Conservation (phyloP, 2,888 invertebrate species). For the Thyatira batis region DNA sequence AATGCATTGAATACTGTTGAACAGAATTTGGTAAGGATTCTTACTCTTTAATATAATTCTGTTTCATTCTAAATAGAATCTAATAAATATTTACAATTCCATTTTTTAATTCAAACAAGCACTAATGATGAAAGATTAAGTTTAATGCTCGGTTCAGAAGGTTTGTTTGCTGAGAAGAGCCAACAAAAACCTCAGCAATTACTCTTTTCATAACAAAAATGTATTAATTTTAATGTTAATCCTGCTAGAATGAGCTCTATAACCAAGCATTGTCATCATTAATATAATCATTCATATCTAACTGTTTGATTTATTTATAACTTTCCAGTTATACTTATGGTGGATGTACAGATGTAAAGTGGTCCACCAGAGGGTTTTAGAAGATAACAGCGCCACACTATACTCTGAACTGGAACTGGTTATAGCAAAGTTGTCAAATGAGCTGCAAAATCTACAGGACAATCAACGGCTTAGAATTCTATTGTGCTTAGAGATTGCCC, state of each 20-base stretch:
- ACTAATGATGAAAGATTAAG: too few species aligned
- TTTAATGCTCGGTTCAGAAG: too few species aligned
- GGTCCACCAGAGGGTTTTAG: constrained; percentile 89
- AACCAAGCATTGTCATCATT: too few species aligned
- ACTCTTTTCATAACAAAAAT: too few species aligned
- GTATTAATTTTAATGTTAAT: too few species aligned
- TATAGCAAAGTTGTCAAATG: constrained; percentile 69
- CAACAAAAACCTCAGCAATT: too few species aligned
- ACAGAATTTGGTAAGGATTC: constrained; percentile 59
- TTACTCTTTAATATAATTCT: not conserved
- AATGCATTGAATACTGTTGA: constrained; percentile 52
- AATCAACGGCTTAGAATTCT: constrained; percentile 63
- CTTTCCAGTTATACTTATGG: constrained; percentile 77
- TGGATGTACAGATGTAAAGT: constrained; percentile 89
- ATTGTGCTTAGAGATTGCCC: constrained; percentile 79
- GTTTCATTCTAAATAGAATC: not conserved
- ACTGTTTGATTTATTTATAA: not conserved
- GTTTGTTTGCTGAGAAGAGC: too few species aligned
- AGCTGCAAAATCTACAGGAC: constrained; percentile 49
- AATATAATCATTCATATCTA: not conserved
- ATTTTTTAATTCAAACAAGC: too few species aligned
- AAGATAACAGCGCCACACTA: constrained; percentile 87
- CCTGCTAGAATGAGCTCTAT: too few species aligned
- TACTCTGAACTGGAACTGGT: constrained; percentile 82
- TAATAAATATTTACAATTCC: too few species aligned